Base-by-base conservation (phyloP, 2,797 vertebrate species). In the Clamator glandarius region DNA sequence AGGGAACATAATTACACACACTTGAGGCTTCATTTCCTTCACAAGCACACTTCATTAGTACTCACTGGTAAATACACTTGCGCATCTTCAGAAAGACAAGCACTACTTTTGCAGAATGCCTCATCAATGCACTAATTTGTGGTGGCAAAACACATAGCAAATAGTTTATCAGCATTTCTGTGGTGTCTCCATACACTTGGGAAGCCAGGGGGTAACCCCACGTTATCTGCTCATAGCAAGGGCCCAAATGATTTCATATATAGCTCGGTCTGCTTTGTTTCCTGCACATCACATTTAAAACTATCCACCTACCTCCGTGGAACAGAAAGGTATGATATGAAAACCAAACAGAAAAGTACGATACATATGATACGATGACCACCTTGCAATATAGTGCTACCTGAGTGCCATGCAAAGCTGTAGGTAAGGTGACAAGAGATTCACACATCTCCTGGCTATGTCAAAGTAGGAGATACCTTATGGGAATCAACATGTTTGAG, bases 1-100 rank as follows among this genome's bases (percentile, higher is more conserved):
- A 96, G 66, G 79, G 76, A 67, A 62, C 87, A 55, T 87, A 91
- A 95, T 94, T 93, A 92, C 73, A 89, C 31, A 75, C 74, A 79
- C 84, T 93, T 62, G 66, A 95, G 84, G 87, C 44, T 95, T 95
- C 70, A 92, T 94, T 96, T 93, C 79, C 89, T 92, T 91, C 90
- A 91, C 86, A 89, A 95, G 87, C 88, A 92, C 80, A 64, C 89
- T 92, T 93, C 83, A 91, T 89, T 89, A 85, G 79, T 77, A 59
- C 83, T 88, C 59, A 50, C 39, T 79, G 72, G 90, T 89, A 95
- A 96, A 89, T 50, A 90, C 64, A 90, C 91, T 94, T 94, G 79
- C 76, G 51, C 41, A 83, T 94, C 92, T 95, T 96, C 92, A 84
- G 66, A 58, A 93, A 86, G 74, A 75, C 79, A 96, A 95, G 94